These are phyloP conservation scores for Pseudopipra pipra DNA, from an alignment of 2,113 vertebrate species.

Conservation along the genomic window DNA sequence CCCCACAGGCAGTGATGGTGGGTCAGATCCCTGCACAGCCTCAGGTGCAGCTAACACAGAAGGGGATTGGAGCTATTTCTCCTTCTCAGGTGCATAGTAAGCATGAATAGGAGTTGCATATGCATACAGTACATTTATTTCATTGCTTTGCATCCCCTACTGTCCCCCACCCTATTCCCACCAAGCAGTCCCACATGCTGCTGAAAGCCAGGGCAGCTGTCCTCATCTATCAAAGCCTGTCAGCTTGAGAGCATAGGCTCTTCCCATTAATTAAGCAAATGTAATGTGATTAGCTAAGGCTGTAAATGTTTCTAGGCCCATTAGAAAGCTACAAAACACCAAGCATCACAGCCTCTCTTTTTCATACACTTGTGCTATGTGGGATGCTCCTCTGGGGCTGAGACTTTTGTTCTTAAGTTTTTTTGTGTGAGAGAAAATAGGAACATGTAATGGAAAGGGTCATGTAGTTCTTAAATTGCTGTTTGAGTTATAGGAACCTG, in stretches of 20 bases:
- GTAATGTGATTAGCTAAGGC: conserved; percentile 53
- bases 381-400: not conserved
- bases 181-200: conserved; percentile 13
- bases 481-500: not conserved
- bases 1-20: not conserved
- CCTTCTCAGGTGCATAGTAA: not conserved
- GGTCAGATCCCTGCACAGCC: not conserved
- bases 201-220: conserved; percentile 52
- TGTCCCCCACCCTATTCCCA: not conserved
- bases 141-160: not conserved
- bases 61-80: not conserved
- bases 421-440: not conserved
- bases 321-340: conserved; percentile 28
- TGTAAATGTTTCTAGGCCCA: conserved; percentile 49
- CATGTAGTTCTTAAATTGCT: not conserved
- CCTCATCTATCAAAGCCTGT: conserved; percentile 50
- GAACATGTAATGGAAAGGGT: not conserved
- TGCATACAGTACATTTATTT: not conserved
- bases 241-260: conserved; percentile 40
- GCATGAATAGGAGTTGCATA: accelerated
- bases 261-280: conserved; percentile 64
- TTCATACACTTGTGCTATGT: not conserved
- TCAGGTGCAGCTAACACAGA: not conserved
- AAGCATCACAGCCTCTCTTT: not conserved
- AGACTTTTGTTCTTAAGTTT: not conserved